Evolutionary conservation across 2,113 vertebrate species (phyloP), one percentile per base, ranked within the genome.

Genomic region (Semicossyphus pulcher): DNA sequence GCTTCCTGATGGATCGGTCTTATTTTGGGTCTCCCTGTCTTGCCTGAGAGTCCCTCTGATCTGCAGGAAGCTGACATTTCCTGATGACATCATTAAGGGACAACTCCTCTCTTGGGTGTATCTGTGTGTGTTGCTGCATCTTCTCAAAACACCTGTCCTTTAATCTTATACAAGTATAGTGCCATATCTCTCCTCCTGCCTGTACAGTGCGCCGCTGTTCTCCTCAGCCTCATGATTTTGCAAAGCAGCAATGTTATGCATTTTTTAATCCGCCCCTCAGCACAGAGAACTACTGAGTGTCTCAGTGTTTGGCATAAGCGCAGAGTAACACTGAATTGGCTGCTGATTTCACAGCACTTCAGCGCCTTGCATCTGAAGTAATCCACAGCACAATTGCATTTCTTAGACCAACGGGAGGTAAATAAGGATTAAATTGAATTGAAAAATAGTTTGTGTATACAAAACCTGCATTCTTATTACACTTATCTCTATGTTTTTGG

Each of bases 211-310:
- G 11, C 41, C 63, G 47, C 61, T 76, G 49, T 56, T 66, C 47
- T 49, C 31, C 63, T 53, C 54, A 41, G 53, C 18, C 21, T 47
- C 10, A n/a, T 39, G 34, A 49, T 9, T 52, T 21, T 68, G 49
- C 77, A 73, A 61, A 37, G 39, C 51, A 56, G 54, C 18, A 3
- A 26, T 51, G 68, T 78, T 71, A 28, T 78, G 62, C 76, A 70
- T 45, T 72, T 68, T 56, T 62, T 41, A 73, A 64, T 68, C 72
- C 39, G 4, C 21, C 29, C n/a, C 36, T 16, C 23, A 72, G 66
- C 34, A 47, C 61, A 47, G 16, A 36, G 39, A n/a, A 57, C 34
- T 32, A 12, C 21, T 69, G 44, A 47, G 34, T n/a, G 45, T 28
- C 44, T 69, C 62, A 29, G 14, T 52, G 65, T 73, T 67, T 53